Evolutionary conservation across 2,113 vertebrate genomes (phyloP).

Genomic region (Mungos mungo): DNA sequence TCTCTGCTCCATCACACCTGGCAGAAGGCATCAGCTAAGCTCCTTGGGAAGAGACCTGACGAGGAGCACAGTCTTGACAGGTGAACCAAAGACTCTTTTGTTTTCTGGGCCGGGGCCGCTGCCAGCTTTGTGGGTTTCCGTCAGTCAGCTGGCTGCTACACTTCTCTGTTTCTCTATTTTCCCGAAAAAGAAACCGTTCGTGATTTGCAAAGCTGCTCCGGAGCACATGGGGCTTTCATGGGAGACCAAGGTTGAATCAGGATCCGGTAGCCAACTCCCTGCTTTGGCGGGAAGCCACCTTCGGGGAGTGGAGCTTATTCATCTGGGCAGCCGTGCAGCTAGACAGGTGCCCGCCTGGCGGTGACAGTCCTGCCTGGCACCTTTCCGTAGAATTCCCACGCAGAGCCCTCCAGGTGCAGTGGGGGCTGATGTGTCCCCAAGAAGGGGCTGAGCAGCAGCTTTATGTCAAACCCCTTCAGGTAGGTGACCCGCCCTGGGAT

Average conservation of each 20-base stretch:
- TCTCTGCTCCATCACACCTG: conserved; percentile 77
- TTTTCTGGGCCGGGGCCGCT: conserved; percentile 66
- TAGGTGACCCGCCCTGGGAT: not conserved
- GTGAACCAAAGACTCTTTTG: conserved; percentile 80
- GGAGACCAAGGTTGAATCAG: conserved; percentile 45
- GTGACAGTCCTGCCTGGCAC: not conserved
- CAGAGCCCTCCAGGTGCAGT: not conserved
- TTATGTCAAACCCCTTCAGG: not conserved
- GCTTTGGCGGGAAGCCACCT: not conserved
- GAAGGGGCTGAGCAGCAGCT: not conserved
- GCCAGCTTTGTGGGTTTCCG: conserved; percentile 70
- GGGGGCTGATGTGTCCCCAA: not conserved
- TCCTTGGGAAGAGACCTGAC: conserved; percentile 71
- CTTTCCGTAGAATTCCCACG: not conserved
- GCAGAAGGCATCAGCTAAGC: conserved; percentile 78
- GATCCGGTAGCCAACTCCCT: not conserved
- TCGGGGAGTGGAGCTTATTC: too few species aligned
- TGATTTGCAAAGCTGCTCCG: conserved; percentile 69
- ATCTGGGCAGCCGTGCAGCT: not conserved
- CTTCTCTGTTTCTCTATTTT: conserved; percentile 75
- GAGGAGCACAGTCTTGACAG: conserved; percentile 75
- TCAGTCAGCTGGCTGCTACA: conserved; percentile 65
- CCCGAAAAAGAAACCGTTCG: conserved; percentile 74
- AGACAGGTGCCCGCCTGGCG: not conserved
- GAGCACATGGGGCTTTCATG: conserved; percentile 65